Base-by-base conservation (phyloP, 2,113 vertebrate species). In the Oostethus manadensis region DNA sequence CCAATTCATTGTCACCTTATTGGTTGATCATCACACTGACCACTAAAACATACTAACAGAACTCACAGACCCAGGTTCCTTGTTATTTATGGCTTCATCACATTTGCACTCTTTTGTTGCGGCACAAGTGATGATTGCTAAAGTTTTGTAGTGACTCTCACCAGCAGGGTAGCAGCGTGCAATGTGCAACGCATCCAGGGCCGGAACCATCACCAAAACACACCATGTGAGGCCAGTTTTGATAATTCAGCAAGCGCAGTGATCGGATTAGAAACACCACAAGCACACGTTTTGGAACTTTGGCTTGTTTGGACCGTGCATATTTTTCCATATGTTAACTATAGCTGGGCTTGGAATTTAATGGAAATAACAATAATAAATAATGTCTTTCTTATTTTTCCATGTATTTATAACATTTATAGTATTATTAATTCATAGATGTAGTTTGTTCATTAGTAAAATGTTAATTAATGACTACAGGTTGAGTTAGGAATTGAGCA, bases 1-100 rank as follows among this genome's bases (percentile, higher is more conserved):
- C 56, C 8, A 51, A 57, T 42, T 54, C 59, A 42, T 14, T 42
- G 38, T 14, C 10, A 9, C 54, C 20, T 23, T 62, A 18, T 40
- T 17, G 9, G 38, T 56, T 60, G 4, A 26, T 47, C 10, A 33
- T 33, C 29, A 33, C 29, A 10, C 63, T 42, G 64, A 77, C 71
- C 71, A 44, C 64, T 66, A 80, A 78, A 75, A 64, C 29, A 7
- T 33, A 77, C 62, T 20, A 46, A 33, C 74, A 70, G 73, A 83
- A 83, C 72, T 78, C 79, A 58, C 60, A 78, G 78, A 79, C 38
- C 57, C 66, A 66, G 58, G 67, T 68, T 74, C 66, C 62, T 71
- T 14, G 3, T 10, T 43, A 51, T 22, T 70, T 74, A 78, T 82
- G 76, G 83, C 78, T 79, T 80, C 26, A 68, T 43, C 49, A 43